Conservation (phyloP, 2,797 vertebrate species). For the Myotis vivesi region DNA sequence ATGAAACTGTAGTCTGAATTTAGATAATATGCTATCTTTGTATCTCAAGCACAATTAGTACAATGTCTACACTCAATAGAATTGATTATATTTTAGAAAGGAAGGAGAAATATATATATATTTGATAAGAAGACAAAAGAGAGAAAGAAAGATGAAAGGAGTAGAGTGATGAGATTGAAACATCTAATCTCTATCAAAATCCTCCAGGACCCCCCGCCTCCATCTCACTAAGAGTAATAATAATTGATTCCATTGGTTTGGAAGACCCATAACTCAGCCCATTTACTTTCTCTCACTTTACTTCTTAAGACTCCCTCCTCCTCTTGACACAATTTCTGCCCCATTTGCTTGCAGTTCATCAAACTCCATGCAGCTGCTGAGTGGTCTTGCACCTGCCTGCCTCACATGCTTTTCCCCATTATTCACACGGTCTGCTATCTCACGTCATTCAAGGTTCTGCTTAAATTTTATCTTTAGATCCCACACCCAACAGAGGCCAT, state of each 20-base stretch:
- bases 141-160: background rate
- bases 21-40: background rate
- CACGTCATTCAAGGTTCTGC: background rate
- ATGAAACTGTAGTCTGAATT: background rate
- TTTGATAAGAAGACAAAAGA: background rate
- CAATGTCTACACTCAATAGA: background rate
- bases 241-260: background rate
- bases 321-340: background rate
- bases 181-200: background rate
- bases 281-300: background rate
- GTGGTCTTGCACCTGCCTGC: too few relatives aligned
- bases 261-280: background rate
- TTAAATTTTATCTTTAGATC: background rate
- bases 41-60: background rate
- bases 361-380: background rate
- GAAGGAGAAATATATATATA: too few relatives aligned
- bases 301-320: background rate
- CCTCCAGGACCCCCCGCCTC: too few relatives aligned
- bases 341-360: background rate
- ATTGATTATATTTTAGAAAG: background rate
- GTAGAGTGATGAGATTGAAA: background rate
- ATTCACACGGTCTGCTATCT: rapidly evolving
- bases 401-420: too few relatives aligned
- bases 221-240: background rate
- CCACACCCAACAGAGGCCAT: background rate